Conservation (phyloP, 2,888 invertebrate species). For the Caenorhabditis doughertyi region DNA sequence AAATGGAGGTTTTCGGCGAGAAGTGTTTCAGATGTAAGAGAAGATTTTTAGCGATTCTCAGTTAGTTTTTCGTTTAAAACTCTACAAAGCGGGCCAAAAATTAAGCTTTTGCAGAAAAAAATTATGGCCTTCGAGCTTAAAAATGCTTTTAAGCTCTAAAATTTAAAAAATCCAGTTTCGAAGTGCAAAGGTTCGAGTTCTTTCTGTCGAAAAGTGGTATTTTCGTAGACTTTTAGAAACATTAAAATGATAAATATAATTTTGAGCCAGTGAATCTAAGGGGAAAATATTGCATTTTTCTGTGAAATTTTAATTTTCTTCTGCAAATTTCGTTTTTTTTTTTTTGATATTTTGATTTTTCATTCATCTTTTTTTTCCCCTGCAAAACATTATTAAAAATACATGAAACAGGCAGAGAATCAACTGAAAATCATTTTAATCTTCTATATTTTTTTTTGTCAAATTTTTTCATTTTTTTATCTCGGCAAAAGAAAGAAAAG, state of each 20-base stretch:
- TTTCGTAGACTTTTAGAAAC: not conserved
- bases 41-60: not conserved
- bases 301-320: not conserved
- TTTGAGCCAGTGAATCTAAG: too few species aligned
- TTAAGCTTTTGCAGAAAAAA: too few species aligned
- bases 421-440: conserved; percentile 21
- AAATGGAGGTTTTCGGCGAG: not conserved
- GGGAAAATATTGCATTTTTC: not conserved
- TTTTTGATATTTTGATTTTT: too few species aligned
- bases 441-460: not conserved
- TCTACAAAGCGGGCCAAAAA: too few species aligned
- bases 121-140: too few species aligned
- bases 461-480: not conserved
- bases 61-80: too few species aligned
- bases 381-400: not conserved
- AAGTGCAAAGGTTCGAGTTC: not conserved
- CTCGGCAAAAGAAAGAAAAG: not conserved
- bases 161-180: not conserved
- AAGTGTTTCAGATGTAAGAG: not conserved
- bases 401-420: not conserved
- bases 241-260: not conserved
- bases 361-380: not conserved
- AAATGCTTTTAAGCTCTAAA: too few species aligned
- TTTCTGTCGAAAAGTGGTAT: not conserved
- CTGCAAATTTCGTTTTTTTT: not conserved